These are phyloP conservation scores for Aphidius ervi DNA, from an alignment of 1,140 invertebrate genomes.

Conservation along the genomic window DNA sequence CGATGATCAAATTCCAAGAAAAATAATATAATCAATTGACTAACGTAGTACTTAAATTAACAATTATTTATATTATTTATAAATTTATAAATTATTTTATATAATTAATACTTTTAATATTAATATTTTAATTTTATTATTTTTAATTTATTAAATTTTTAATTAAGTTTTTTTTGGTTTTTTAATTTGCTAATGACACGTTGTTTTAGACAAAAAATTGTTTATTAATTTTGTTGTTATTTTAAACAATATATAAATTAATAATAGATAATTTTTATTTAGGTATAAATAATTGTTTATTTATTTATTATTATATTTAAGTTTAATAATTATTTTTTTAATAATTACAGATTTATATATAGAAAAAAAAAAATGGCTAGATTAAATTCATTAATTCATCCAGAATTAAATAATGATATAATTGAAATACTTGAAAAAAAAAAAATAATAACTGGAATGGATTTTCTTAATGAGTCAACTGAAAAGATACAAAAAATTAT, in stretches of 20 bases:
- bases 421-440: constrained; percentile 53
- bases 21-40: too few species aligned
- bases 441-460: constrained; percentile 55
- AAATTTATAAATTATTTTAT: too few species aligned
- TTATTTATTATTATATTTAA: neutral
- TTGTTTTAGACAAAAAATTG: neutral
- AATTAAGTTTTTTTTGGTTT: neutral
- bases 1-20: too few species aligned
- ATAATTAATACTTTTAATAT: too few species aligned
- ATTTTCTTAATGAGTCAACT: constrained; percentile 58
- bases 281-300: neutral
- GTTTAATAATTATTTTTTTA: constrained; percentile 2
- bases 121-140: too few species aligned
- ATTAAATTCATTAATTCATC: constrained; percentile 44
- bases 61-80: too few species aligned
- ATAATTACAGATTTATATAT: neutral
- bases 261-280: too few species aligned
- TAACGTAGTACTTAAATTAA: too few species aligned
- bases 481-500: constrained; percentile 46
- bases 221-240: neutral
- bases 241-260: too few species aligned
- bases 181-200: too few species aligned
- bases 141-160: neutral
- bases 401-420: constrained; percentile 46
- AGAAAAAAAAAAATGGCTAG: constrained; percentile 43